Conservation (phyloP, 2,113 vertebrate species). For the Rhegmatorhina hoffmannsi region DNA sequence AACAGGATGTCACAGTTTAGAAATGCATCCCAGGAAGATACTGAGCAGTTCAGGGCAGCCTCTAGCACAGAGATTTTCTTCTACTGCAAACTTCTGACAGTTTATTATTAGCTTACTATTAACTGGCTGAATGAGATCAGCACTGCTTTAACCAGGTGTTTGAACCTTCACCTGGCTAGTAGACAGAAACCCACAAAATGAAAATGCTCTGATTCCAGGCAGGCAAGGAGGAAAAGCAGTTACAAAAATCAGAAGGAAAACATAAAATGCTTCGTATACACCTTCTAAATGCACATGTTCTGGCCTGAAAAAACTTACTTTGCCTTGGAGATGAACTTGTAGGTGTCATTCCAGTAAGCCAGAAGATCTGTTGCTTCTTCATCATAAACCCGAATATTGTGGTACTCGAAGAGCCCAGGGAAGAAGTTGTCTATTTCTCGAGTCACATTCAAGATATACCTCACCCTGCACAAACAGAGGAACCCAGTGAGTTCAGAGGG, state of each 20-base stretch:
- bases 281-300: background rate
- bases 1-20: fast-evolving
- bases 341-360: constrained; percentile 98
- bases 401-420: constrained; percentile 94
- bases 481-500: background rate
- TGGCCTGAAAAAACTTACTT: constrained; percentile 80
- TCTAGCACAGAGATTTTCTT: background rate
- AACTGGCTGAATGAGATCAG: background rate
- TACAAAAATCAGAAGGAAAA: background rate
- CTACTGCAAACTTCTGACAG: background rate
- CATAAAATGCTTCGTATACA: background rate
- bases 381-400: constrained; percentile 96
- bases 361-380: constrained; percentile 97
- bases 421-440: constrained; percentile 99
- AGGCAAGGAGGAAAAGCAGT: background rate
- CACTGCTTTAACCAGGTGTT: background rate
- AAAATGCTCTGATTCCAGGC: background rate
- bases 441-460: constrained; percentile 96
- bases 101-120: background rate
- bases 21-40: background rate
- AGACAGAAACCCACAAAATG: background rate
- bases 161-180: background rate
- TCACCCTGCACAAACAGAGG: constrained; percentile 76
- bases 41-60: background rate
- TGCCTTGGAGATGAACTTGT: constrained; percentile 98